A percentile compares a stretch with the other conserved stretches of the same genome.
Conservation (phyloP, 2,888 invertebrate species). For the Beris chalybata region DNA sequence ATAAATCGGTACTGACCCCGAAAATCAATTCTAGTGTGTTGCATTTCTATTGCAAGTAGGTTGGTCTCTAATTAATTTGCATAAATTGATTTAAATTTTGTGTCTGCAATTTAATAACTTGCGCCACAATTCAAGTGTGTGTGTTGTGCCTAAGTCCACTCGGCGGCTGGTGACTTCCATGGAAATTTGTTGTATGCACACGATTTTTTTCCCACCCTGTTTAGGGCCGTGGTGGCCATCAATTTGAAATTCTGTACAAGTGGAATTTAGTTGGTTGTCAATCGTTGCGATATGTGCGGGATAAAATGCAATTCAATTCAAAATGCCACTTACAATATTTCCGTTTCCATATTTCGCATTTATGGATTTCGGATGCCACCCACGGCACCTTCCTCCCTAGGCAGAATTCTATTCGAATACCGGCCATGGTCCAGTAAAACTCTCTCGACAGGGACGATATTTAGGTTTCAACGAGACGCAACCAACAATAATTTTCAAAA, state of each 20-base stretch:
- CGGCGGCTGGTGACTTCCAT: no score
- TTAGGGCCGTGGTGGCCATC: conserved; percentile 8
- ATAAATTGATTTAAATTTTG: conserved; percentile 58
- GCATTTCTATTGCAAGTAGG: conserved; percentile 17
- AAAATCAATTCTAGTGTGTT: not conserved
- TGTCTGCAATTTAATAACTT: conserved; percentile 38
- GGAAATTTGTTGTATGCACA: no score
- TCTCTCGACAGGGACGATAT: not conserved
- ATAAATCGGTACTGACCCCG: conserved; percentile 16
- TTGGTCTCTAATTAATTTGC: conserved; percentile 53
- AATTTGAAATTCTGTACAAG: conserved; percentile 22
- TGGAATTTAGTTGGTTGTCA: conserved; percentile 29
- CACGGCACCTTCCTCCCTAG: no score
- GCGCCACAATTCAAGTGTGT: no score
- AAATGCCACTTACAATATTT: conserved; percentile 28
- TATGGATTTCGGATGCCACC: no score
- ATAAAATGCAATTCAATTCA: conserved; percentile 16
- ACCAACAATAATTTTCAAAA: conserved; percentile 12
- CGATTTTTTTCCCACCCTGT: no score
- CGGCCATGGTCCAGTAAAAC: no score
- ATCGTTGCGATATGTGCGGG: conserved; percentile 11
- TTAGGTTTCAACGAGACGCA: conserved; percentile 2
- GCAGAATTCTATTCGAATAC: no score
- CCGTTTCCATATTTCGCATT: conserved; percentile 2
- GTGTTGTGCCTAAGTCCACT: no score